These are phyloP conservation scores for Dicaeum eximium DNA, from an alignment of 2,113 vertebrate genomes.

Conservation along the genomic window DNA sequence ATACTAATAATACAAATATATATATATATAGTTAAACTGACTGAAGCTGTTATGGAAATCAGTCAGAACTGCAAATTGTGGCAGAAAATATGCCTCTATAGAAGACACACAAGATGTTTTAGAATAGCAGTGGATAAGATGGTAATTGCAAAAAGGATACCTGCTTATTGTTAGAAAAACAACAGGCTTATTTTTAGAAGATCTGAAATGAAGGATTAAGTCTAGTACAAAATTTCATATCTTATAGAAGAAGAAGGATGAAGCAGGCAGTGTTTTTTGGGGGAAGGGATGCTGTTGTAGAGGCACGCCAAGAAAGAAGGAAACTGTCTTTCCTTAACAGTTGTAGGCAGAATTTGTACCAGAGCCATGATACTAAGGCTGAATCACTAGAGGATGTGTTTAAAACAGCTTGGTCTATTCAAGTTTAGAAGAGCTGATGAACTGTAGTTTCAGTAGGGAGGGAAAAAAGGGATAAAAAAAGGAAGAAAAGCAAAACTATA, in stretches of 20 bases:
- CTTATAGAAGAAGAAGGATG: conserved; percentile 11
- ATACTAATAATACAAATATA: background rate
- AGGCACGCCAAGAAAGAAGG: conserved; percentile 61
- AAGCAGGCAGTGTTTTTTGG: conserved; percentile 41
- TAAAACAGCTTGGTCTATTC: conserved; percentile 71
- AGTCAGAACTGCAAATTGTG: background rate
- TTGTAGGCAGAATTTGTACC: conserved; percentile 69
- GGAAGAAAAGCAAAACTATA: background rate
- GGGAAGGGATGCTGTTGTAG: conserved; percentile 56
- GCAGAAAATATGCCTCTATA: background rate
- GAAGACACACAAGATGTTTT: background rate
- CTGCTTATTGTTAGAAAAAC: background rate
- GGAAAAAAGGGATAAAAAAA: background rate
- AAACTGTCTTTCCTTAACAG: conserved; percentile 66
- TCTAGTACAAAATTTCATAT: conserved; percentile 18
- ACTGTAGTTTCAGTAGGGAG: conserved; percentile 29
- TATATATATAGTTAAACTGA: background rate
- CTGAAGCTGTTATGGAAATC: background rate
- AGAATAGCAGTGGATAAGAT: background rate
- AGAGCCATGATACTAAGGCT: conserved; percentile 62
- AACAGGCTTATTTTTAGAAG: background rate
- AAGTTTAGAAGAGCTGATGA: conserved; percentile 63
- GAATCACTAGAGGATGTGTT: conserved; percentile 69
- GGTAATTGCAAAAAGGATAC: background rate
- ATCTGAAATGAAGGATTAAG: conserved; percentile 3